Evolutionary conservation across 2,113 vertebrate species (phyloP).

Genomic region (Pteruthius melanotis): DNA sequence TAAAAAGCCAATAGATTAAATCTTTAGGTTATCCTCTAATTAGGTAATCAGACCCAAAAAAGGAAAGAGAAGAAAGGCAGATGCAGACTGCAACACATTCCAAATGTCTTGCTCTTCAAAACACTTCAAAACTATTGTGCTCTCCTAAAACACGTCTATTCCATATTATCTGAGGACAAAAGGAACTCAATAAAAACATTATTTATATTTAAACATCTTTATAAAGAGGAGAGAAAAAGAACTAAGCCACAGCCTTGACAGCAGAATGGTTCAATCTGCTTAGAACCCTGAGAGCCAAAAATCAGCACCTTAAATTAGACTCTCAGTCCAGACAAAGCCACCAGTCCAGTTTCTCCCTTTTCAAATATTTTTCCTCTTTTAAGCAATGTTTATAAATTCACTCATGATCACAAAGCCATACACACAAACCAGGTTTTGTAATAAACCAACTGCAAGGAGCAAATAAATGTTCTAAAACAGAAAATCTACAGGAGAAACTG

Average conservation of each 20-base stretch:
- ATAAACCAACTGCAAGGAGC: background rate
- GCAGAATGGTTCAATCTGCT: background rate
- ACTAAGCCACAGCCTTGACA: background rate
- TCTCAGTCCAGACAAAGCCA: background rate
- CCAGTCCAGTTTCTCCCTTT: background rate
- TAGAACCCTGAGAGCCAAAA: background rate
- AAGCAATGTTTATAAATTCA: background rate
- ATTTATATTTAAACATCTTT: background rate
- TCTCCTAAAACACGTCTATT: background rate
- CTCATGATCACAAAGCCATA: background rate
- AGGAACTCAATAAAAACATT: background rate
- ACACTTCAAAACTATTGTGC: background rate
- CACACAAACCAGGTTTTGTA: background rate
- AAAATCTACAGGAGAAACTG: background rate
- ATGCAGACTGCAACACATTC: background rate
- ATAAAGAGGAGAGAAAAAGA: background rate
- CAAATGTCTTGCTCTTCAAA: background rate
- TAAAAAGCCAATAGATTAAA: background rate
- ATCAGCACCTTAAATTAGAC: background rate
- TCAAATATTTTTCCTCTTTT: background rate
- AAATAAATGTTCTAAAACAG: background rate
- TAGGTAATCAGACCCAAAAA: background rate
- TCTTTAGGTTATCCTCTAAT: background rate
- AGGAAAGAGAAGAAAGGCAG: background rate
- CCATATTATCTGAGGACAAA: background rate